phyloP scores from a whole-genome alignment of 2,113 vertebrate genomes.

The Amazona guildingii region DNA sequence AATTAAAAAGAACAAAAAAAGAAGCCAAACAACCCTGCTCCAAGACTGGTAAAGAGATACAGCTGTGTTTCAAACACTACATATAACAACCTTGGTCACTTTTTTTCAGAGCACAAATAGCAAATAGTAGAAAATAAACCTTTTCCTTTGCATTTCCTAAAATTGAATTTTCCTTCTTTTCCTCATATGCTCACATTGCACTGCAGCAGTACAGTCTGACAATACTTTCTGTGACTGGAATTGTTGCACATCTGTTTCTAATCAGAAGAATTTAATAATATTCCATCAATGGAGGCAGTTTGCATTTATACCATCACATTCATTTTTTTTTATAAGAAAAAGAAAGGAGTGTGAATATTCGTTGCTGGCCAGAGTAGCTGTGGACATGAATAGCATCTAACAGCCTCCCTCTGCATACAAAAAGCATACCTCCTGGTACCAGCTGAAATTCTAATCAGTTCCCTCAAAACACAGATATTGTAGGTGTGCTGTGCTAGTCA shows the following conservation, averaged over 20 bases:
- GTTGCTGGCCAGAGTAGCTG: not conserved
- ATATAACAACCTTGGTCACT: not conserved
- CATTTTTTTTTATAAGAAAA: not conserved
- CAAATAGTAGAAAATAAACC: not conserved
- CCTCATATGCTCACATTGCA: not conserved
- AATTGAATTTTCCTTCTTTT: not conserved
- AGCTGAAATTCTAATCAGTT: constrained; percentile 47
- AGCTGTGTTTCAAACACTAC: not conserved
- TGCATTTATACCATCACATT: not conserved
- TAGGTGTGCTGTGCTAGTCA: constrained; percentile 13
- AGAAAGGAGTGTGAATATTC: not conserved
- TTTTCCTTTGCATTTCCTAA: not conserved
- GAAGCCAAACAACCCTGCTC: not conserved
- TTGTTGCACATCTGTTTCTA: not conserved
- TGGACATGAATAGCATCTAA: not conserved
- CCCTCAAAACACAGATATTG: not conserved
- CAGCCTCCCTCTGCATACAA: not conserved
- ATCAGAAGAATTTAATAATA: constrained; percentile 12
- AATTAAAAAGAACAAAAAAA: not conserved
- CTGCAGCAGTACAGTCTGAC: not conserved
- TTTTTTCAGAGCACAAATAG: not conserved
- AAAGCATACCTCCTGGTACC: not conserved
- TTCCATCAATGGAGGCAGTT: not conserved
- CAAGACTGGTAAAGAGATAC: not conserved
- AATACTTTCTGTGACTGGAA: not conserved